Percentiles rank a stretch among this genome's conserved stretches.
phyloP scores from a whole-genome alignment of 2,113 vertebrate species.

The Xerus inauris region DNA sequence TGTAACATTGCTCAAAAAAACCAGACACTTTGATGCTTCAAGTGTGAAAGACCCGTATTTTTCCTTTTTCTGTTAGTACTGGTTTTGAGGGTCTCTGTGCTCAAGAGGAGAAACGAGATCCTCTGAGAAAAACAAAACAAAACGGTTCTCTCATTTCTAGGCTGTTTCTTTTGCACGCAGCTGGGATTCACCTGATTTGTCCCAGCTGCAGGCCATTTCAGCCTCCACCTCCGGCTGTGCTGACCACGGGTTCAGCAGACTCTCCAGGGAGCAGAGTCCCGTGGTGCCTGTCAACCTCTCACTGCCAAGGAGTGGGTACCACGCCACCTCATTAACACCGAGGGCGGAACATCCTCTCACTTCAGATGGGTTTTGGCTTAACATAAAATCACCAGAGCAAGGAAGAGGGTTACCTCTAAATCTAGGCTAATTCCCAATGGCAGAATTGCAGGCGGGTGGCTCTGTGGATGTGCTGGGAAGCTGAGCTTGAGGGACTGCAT shows the following conservation, averaged over 20 bases:
- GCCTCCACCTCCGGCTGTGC: neutral
- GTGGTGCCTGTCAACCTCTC: neutral
- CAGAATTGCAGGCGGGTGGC: neutral
- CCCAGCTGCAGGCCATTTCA: neutral
- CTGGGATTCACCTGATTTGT: neutral
- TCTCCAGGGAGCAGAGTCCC: neutral
- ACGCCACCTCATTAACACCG: neutral
- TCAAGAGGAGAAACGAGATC: slow-evolving; percentile 38
- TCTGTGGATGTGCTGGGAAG: neutral
- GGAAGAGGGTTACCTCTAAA: neutral
- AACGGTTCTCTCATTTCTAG: neutral
- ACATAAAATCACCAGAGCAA: neutral
- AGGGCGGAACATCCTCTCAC: neutral
- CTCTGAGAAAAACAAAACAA: slow-evolving; percentile 49
- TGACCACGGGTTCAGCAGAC: neutral
- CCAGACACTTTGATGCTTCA: neutral
- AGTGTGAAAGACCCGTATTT: neutral
- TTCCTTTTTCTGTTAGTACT: neutral
- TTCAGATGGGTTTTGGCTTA: neutral
- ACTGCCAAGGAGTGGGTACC: neutral
- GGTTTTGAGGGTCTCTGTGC: neutral
- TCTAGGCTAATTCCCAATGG: neutral
- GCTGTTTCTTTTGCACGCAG: neutral
- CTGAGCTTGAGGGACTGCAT: neutral
- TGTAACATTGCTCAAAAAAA: neutral